Conservation (phyloP, 2,113 vertebrate genomes). For the Nyctereutes procyonoides region DNA sequence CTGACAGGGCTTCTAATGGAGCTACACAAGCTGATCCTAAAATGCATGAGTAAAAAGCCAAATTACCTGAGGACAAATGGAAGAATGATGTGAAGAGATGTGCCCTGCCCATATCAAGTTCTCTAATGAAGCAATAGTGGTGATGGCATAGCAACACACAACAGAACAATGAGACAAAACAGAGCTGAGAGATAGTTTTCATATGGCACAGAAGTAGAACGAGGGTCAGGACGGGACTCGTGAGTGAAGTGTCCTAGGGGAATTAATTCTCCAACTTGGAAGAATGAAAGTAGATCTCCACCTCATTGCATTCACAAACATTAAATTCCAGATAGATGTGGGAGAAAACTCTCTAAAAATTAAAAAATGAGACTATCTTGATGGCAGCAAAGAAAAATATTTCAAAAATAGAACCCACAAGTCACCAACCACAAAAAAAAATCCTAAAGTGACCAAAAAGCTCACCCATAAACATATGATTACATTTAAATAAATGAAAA, state of each 20-base stretch:
- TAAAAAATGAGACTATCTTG: background rate
- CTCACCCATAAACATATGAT: background rate
- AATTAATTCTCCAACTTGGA: background rate
- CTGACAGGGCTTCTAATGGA: background rate
- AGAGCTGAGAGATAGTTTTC: background rate
- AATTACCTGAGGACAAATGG: background rate
- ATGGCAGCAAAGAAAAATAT: background rate
- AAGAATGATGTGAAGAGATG: background rate
- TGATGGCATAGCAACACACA: background rate
- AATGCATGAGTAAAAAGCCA: background rate
- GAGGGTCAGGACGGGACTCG: background rate
- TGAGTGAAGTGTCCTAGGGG: background rate
- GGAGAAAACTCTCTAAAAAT: background rate
- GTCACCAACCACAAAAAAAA: constrained; percentile 7
- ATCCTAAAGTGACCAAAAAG: background rate
- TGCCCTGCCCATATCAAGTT: background rate
- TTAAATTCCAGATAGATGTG: background rate
- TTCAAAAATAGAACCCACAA: background rate
- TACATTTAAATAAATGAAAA: constrained; percentile 32
- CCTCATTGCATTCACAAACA: background rate
- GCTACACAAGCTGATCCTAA: background rate
- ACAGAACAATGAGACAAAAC: background rate
- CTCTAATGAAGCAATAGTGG: background rate
- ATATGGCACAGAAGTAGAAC: background rate
- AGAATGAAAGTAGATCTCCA: background rate